These are phyloP conservation scores for Nymphalis polychloros DNA, from an alignment of 2,888 invertebrate genomes.

Conservation along the genomic window DNA sequence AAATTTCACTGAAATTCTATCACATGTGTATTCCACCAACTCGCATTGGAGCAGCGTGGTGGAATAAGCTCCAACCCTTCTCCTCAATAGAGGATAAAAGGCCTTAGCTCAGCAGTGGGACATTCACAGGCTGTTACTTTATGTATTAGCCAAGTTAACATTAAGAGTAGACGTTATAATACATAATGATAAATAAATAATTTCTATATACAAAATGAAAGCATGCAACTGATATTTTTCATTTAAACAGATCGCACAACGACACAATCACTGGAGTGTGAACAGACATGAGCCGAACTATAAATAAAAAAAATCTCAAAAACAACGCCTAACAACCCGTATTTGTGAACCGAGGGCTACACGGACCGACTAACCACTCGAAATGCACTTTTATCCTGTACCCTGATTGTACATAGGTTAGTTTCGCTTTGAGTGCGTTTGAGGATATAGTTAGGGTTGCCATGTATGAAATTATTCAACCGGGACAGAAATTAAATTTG, in stretches of 20 bases:
- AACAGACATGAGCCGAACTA: slow-evolving; percentile 11
- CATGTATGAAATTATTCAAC: neutral
- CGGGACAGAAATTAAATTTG: neutral
- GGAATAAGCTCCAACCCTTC: too few relatives aligned
- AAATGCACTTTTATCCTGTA: slow-evolving; percentile 28
- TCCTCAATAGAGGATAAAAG: too few relatives aligned
- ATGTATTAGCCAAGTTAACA: too few relatives aligned
- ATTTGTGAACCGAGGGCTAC: slow-evolving; percentile 25
- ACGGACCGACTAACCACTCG: slow-evolving; percentile 29
- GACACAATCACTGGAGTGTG: slow-evolving; percentile 10
- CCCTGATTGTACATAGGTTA: slow-evolving; percentile 20
- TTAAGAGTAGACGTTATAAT: too few relatives aligned
- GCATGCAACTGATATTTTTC: neutral
- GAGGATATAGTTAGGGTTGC: neutral
- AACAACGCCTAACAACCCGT: slow-evolving; percentile 27
- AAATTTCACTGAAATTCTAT: too few relatives aligned
- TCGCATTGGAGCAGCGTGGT: too few relatives aligned
- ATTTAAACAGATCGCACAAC: neutral
- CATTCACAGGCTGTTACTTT: too few relatives aligned
- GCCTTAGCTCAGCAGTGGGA: too few relatives aligned
- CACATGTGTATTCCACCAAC: too few relatives aligned
- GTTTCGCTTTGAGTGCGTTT: slow-evolving; percentile 18
- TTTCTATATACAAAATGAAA: neutral
- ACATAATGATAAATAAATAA: neutral
- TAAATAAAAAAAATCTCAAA: slow-evolving; percentile 28